phyloP scores from a whole-genome alignment of 2,888 invertebrate genomes.

The Drosophila aldrichi region DNA sequence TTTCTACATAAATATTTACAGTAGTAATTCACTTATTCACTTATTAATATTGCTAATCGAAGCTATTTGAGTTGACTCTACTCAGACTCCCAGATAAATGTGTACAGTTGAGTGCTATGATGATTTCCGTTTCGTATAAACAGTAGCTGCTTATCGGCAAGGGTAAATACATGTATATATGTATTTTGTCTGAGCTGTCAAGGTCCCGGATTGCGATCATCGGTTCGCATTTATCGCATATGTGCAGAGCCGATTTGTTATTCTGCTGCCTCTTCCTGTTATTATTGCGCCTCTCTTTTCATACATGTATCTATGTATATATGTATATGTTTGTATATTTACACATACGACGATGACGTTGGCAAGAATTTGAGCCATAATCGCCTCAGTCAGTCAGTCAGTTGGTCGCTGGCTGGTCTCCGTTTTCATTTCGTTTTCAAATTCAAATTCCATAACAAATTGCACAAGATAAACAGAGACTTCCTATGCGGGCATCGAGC shows the following conservation, averaged over 20 bases:
- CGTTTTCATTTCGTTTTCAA: conserved; percentile 59
- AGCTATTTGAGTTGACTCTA: neutral
- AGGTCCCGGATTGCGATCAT: conserved; percentile 30
- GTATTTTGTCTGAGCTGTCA: conserved; percentile 25
- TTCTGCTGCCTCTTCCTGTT: conserved; percentile 41
- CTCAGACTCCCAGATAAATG: neutral
- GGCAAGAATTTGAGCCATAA: conserved; percentile 57
- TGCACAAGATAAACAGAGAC: conserved; percentile 60
- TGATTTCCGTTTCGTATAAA: conserved; percentile 33
- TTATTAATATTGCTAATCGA: neutral
- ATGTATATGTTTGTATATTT: neutral
- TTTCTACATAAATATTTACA: neutral
- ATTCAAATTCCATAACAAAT: conserved; percentile 79
- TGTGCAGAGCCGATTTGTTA: conserved; percentile 19
- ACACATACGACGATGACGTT: conserved; percentile 47
- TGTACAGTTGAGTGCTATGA: conserved; percentile 53
- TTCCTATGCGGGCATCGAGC: conserved; percentile 51
- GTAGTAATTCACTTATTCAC: neutral
- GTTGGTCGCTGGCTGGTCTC: conserved; percentile 36
- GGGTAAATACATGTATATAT: conserved; percentile 10
- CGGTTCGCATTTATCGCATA: conserved; percentile 50
- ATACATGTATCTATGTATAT: neutral
- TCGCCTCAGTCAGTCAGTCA: conserved; percentile 64
- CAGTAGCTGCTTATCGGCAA: conserved; percentile 50
- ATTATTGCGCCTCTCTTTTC: conserved; percentile 33